Base-by-base conservation (phyloP, 2,797 vertebrate species). In the Micropoecilia bifurca region DNA sequence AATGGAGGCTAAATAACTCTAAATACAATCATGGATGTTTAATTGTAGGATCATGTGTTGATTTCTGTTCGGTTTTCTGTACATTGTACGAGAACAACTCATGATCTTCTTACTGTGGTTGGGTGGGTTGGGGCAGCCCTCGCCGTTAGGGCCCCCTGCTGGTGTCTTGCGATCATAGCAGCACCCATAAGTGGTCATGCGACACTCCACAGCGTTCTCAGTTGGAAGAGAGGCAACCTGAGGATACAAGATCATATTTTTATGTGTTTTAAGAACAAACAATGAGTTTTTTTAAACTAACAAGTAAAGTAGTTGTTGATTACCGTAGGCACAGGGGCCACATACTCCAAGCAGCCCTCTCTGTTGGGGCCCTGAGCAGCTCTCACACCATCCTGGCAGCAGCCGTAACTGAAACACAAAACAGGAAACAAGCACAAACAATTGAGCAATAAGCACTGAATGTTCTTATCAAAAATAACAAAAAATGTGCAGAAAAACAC, bases 341-440 rank as follows among this genome's bases (percentile, higher is more conserved):
- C 78, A 1, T 90, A 80, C 66, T 93, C 94, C 0, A 66, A 30
- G 50, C 98, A 99, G 69, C 98, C 98, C 78, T 96, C 90, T 57
- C 90, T 94, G 89, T 95, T 95, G 78, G 92, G 95, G 0, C 98
- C 98, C 80, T 87, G 93, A 4, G 98, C 97, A 33, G 85, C 76
- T 0, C 95, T 97, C 84, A 97, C 84, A 12, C 97, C 96, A 8
- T 99, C 97, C 7, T 89, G 91, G 87, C 98, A 99, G 91, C 98
- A 99, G 43, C 98, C 97, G 0, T 96, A 97, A 90, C 98, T 99
- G 80, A 83, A 30, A 78, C 20, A 84, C 10, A 75, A 4, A 76
- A 78, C 1, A 50, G 28, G 43, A 59, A 66, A 50, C 28, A 12
- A 76, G 25, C 4, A 80, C 28, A 81, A 71, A 77, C 53, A 74